These are phyloP conservation scores for Brachionichthys hirsutus DNA, from an alignment of 2,113 vertebrate species.

Conservation along the genomic window DNA sequence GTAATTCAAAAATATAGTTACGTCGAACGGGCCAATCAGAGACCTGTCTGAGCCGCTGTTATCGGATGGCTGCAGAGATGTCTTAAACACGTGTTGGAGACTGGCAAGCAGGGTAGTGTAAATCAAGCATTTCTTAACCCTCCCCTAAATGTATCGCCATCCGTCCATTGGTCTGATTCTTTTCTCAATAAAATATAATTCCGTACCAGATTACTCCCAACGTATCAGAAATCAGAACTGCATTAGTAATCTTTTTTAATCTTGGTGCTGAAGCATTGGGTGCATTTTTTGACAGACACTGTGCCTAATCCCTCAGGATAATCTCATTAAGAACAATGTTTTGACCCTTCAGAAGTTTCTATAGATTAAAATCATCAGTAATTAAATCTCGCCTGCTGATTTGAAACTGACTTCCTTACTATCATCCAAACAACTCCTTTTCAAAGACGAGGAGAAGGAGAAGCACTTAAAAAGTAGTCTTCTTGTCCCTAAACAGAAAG, in stretches of 20 bases:
- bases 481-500: slow-evolving; percentile 30
- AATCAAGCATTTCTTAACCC: too few species aligned
- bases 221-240: too few species aligned
- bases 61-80: too few species aligned
- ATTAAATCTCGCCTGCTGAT: neutral
- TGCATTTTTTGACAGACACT: neutral
- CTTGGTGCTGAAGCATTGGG: neutral
- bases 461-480: slow-evolving; percentile 42
- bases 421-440: slow-evolving; percentile 13
- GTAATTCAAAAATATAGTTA: neutral
- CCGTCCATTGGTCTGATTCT: too few species aligned
- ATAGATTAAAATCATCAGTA: neutral
- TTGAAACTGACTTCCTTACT: neutral
- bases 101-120: too few species aligned
- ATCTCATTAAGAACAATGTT: neutral
- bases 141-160: too few species aligned
- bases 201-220: too few species aligned
- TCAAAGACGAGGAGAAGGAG: slow-evolving; percentile 25
- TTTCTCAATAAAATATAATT: too few species aligned
- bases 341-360: neutral
- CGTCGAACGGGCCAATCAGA: too few species aligned
- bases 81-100: too few species aligned
- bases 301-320: neutral
- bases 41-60: too few species aligned
- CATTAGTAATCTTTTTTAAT: neutral